Conservation (phyloP, 2,888 invertebrate species). For the Crossocerus cetratus region DNA sequence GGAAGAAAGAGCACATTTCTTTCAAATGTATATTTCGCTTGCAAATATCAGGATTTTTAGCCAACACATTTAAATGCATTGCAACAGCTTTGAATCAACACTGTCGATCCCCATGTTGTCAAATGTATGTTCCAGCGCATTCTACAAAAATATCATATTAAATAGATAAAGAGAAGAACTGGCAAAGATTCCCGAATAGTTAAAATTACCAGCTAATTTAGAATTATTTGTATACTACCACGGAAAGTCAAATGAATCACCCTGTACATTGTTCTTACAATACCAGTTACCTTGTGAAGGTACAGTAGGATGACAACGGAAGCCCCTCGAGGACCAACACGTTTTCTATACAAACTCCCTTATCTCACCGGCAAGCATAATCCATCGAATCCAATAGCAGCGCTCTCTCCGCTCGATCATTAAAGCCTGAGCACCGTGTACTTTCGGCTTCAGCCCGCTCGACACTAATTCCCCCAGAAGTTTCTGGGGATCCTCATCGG, state of each 20-base stretch:
- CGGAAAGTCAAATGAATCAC: too few relatives aligned
- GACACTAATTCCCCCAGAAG: constrained; percentile 18
- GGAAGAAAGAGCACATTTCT: constrained; percentile 51
- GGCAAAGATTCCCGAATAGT: too few relatives aligned
- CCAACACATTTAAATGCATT: too few relatives aligned
- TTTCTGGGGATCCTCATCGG: constrained; percentile 8
- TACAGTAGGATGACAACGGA: too few relatives aligned
- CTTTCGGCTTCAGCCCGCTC: background rate
- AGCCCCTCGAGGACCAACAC: background rate
- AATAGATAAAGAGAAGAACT: too few relatives aligned
- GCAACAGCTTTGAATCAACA: too few relatives aligned
- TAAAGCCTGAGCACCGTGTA: constrained; percentile 12
- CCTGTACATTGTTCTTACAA: too few relatives aligned
- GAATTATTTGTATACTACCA: too few relatives aligned
- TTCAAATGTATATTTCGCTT: background rate
- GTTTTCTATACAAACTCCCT: background rate
- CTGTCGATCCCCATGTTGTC: too few relatives aligned
- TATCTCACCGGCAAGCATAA: background rate
- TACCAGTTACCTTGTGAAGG: background rate
- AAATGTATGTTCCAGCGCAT: too few relatives aligned
- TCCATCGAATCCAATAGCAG: background rate
- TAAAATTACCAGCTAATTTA: too few relatives aligned
- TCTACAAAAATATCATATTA: too few relatives aligned
- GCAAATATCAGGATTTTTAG: background rate
- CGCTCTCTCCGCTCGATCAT: constrained; percentile 16